Percentiles rank a stretch among this genome's conserved stretches.
Conservation (phyloP, 1,140 invertebrate species). For the Caenorhabditis latens region DNA sequence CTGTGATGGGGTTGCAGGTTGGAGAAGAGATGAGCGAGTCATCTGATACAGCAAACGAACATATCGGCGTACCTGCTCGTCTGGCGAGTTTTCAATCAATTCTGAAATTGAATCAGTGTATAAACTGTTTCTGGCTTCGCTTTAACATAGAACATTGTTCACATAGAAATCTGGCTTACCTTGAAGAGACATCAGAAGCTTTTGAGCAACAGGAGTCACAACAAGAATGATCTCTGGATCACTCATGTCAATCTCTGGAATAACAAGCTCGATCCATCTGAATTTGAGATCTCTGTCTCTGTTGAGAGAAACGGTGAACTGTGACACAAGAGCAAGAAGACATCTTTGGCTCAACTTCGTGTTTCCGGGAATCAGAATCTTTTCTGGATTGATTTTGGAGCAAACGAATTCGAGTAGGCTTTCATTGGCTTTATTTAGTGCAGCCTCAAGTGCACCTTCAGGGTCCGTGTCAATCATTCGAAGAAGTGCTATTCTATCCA, state of each 20-base stretch:
- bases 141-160: background rate
- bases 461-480: conserved; percentile 22
- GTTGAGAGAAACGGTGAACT: background rate
- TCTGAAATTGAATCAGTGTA: background rate
- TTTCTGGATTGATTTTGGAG: conserved; percentile 46
- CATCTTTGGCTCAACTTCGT: conserved; percentile 32
- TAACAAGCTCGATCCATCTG: conserved; percentile 25
- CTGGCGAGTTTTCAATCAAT: background rate
- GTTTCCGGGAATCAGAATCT: conserved; percentile 16
- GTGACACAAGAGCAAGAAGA: background rate
- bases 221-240: background rate
- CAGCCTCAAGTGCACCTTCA: conserved; percentile 25
- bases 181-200: conserved; percentile 20
- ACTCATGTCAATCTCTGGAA: conserved; percentile 24
- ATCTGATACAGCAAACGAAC: conserved; percentile 10
- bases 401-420: conserved; percentile 17
- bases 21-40: conserved; percentile 21
- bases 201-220: conserved; percentile 1
- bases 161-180: background rate
- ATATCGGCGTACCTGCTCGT: conserved; percentile 26
- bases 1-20: conserved; percentile 10
- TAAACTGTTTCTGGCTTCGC: background rate
- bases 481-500: background rate
- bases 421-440: background rate
- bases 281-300: conserved; percentile 26